phyloP scores from a whole-genome alignment of 2,113 vertebrate species.

The Pseudorhombus dupliciocellatus region DNA sequence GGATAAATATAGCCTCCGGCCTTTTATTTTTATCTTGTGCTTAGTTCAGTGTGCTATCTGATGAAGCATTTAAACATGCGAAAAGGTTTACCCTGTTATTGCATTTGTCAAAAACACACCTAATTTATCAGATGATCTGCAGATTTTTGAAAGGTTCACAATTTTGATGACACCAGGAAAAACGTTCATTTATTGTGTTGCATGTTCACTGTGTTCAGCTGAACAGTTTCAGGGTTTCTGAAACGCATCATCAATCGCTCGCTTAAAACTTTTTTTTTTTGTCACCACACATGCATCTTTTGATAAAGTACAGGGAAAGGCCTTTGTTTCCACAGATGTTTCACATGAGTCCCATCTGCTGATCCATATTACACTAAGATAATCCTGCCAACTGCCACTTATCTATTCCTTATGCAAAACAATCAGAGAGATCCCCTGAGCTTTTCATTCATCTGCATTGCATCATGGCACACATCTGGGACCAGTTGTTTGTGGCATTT shows the following conservation, averaged over 20 bases:
- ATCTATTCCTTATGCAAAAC: slow-evolving; percentile 46
- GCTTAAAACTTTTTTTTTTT: not conserved
- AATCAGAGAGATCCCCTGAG: slow-evolving; percentile 55
- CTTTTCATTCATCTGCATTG: slow-evolving; percentile 61
- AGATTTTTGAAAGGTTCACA: not conserved
- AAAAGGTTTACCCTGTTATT: not conserved
- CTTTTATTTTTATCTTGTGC: not conserved
- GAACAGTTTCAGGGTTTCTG: slow-evolving; percentile 1
- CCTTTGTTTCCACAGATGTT: slow-evolving; percentile 44
- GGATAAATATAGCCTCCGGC: not conserved
- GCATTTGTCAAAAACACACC: no score
- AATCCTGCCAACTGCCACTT: slow-evolving; percentile 45
- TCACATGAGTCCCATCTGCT: slow-evolving; percentile 45
- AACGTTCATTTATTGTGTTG: not conserved
- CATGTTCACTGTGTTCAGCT: not conserved
- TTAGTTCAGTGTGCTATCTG: not conserved
- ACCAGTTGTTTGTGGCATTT: slow-evolving; percentile 68
- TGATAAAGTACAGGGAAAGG: slow-evolving; percentile 8
- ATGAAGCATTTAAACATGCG: not conserved
- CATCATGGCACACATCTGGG: slow-evolving; percentile 72
- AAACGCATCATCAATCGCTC: not conserved
- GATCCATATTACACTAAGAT: slow-evolving; percentile 24
- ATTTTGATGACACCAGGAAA: not conserved
- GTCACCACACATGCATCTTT: slow-evolving; percentile 14
- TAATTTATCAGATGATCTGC: not conserved